Evolutionary conservation across 2,113 vertebrate species (phyloP), one percentile per base, ranked within the genome.

Genomic region (Deroptyus accipitrinus): DNA sequence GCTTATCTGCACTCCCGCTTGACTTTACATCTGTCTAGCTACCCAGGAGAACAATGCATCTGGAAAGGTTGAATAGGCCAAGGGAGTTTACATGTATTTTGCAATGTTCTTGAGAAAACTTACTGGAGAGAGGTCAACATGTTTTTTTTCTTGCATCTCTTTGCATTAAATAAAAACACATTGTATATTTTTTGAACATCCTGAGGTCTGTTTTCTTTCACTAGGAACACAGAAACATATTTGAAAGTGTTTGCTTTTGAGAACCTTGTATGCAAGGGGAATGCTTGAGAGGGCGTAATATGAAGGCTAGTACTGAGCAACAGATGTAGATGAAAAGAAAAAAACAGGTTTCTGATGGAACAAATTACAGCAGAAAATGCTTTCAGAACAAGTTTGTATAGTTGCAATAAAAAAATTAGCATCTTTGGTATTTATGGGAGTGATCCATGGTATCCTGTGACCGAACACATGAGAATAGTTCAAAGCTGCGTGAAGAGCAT

Each of bases 1-100:
- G 87, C 78, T 88, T 95, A 96, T 97, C 95, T 97, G 69, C 82
- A 86, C 61, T 95, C 96, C 92, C 97, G 96, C 94, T 49, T 86
- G 51, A 88, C 75, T 86, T 30, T 48, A 81, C 92, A 88, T 91
- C 96, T 93, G 84, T 74, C 87, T 92, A 72, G 87, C 86, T 96
- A 90, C 79, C 87, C 90, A 75, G 73, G 88, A 95, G 93, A 94
- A 87, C 1, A 23, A 92, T 88, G 93, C 96, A 97, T 98, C 96
- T 98, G 98, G 97, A 97, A 98, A 98, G 97, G 87, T 84, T 94
- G 94, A 95, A 85, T 19, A 90, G 92, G 78, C 86, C 59, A 85
- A 95, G 82, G 92, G 85, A 96, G 85, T 85, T 90, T 48, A 94
- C 90, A 86, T 72, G 46, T 82, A 92, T 96, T 96, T 94, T 95